Base-by-base conservation (phyloP, 2,113 vertebrate genomes). In the Pholis gunnellus region DNA sequence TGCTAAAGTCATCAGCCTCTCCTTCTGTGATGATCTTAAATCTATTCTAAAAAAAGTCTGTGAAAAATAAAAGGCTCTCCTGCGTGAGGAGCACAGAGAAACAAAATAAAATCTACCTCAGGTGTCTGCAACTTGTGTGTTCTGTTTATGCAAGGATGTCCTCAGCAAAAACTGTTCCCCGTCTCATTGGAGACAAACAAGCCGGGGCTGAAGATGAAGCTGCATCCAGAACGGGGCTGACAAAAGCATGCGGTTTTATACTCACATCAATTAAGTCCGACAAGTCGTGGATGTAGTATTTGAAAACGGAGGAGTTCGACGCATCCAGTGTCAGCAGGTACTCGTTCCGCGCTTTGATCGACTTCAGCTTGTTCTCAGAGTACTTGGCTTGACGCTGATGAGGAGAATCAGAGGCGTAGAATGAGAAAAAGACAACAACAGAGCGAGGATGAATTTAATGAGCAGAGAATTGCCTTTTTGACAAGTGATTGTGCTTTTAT, bases 311-410 rank as follows among this genome's bases (percentile, higher is more conserved):
- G 75, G 97, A 96, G 87, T 99, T 99, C 38, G 97, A 96, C 36
- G 98, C 98, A 95, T 99, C 98, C 73, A 99, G 96, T 15, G 98
- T 99, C 90, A 99, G 96, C 65, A 99, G 96, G 92, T 99, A 99
- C 84, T 99, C 98, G 61, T 99, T 99, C 46, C 98, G 96, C 0
- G 98, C 97, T 95, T 99, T 99, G 94, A 99, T 98, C 5, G 98
- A 99, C 91, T 99, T 99, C 91, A 99, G 95, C 94, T 99, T 99
- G 95, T 99, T 99, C 93, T 99, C 98, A 0, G 97, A 99, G 87
- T 99, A 99, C 91, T 99, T 99, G 88, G 98, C 98, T 94, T 99
- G 98, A 88, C 98, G 97, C 98, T 99, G 93, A 88, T 74, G 90
- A 93, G 82, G 82, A 92, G 75, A 88, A 90, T 88, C 40, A 88